Conservation (phyloP, 2,888 invertebrate genomes). For the Prosopocoilus inquinatus region DNA sequence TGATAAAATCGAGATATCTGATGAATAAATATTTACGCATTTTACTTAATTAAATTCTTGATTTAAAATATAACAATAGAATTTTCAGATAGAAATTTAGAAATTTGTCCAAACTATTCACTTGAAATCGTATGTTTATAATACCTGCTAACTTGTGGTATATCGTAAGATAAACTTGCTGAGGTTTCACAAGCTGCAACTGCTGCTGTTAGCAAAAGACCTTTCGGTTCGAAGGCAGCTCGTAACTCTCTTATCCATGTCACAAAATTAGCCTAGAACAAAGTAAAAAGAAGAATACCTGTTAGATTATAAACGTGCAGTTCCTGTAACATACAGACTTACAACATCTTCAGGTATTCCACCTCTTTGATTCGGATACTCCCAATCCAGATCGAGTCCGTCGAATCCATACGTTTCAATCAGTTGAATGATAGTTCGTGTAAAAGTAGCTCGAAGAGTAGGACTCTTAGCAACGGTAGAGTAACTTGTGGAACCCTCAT, state of each 20-base stretch:
- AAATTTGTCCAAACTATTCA: too few species aligned
- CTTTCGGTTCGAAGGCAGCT: conserved; percentile 53
- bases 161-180: conserved; percentile 55
- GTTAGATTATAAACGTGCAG: neutral
- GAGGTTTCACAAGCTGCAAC: conserved; percentile 48
- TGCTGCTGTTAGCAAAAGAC: conserved; percentile 58
- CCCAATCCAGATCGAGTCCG: conserved; percentile 73
- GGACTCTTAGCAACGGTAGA: conserved; percentile 51
- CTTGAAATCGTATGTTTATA: conserved; percentile 47
- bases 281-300: neutral
- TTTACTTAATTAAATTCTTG: neutral
- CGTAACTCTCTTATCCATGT: conserved; percentile 55
- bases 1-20: conserved; percentile 63
- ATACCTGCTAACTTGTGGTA: conserved; percentile 44
- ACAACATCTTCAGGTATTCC: conserved; percentile 45
- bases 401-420: conserved; percentile 60
- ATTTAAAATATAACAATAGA: too few species aligned
- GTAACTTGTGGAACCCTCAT: conserved; percentile 51
- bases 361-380: conserved; percentile 59
- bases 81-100: too few species aligned
- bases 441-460: conserved; percentile 53
- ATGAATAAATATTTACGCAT: conserved; percentile 1
- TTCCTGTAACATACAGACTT: too few species aligned
- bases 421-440: conserved; percentile 56
- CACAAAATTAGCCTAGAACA: conserved; percentile 42